Conservation (phyloP, 2,797 vertebrate species). For the Florisuga fusca region DNA sequence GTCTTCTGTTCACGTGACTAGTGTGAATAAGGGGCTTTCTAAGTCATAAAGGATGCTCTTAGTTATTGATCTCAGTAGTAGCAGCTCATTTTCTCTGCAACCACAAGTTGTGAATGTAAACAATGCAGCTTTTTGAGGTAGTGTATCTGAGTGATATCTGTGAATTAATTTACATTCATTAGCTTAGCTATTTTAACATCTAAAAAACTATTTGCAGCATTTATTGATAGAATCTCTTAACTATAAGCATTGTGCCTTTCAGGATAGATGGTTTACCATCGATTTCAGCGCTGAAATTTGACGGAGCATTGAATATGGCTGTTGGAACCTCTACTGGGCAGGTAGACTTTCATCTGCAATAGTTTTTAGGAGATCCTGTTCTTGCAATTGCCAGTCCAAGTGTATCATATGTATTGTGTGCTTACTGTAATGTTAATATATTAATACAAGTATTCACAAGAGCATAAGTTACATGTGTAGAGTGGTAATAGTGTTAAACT, state of each 20-base stretch:
- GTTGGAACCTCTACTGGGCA: conserved; percentile 96
- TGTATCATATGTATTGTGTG: background rate
- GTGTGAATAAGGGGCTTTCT: background rate
- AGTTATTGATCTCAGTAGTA: background rate
- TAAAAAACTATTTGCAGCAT: background rate
- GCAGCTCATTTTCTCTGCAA: background rate
- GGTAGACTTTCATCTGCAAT: conserved; percentile 72
- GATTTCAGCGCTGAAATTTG: conserved; percentile 91
- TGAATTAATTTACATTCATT: background rate
- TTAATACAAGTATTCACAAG: background rate
- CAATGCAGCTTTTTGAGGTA: background rate
- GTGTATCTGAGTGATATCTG: background rate
- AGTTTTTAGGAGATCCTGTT: background rate
- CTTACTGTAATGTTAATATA: background rate
- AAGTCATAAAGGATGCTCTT: background rate
- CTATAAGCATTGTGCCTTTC: conserved; percentile 44
- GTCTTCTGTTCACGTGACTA: background rate
- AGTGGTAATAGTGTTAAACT: background rate
- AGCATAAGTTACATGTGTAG: background rate
- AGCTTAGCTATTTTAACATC: background rate
- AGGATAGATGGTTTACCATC: conserved; percentile 92
- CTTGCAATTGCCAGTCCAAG: background rate
- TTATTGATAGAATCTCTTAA: conserved; percentile 4
- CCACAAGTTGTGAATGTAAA: background rate
- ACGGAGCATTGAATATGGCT: conserved; percentile 89